Percentiles rank a stretch among this genome's conserved stretches.
Evolutionary conservation across 2,797 vertebrate genomes (phyloP).

Genomic region (Buceros bicornis): DNA sequence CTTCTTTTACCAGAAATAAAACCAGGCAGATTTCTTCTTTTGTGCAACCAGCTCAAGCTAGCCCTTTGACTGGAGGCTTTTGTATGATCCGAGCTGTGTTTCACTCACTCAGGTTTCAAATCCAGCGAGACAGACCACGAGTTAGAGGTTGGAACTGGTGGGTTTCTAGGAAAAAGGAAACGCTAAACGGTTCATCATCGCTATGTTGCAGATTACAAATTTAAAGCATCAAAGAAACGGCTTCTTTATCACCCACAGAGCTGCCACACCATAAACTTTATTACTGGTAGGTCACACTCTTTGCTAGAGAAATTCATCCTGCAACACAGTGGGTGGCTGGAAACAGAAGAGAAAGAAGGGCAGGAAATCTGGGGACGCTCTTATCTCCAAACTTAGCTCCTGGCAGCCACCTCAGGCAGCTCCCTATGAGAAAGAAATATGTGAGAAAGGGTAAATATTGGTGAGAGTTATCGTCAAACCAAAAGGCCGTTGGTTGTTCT

Average conservation of each 20-base stretch:
- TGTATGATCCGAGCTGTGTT: background rate
- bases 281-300: background rate
- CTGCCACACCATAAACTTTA: background rate
- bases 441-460: background rate
- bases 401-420: background rate
- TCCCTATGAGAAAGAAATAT: background rate
- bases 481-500: background rate
- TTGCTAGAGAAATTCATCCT: background rate
- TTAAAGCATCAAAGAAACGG: background rate
- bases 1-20: slow-evolving; percentile 49
- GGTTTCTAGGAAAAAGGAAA: background rate
- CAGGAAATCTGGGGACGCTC: background rate
- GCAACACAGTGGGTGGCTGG: background rate
- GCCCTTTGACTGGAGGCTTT: background rate
- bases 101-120: background rate
- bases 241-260: background rate
- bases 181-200: background rate
- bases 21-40: background rate
- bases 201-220: background rate
- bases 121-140: background rate
- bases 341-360: background rate
- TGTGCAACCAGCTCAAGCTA: background rate
- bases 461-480: background rate
- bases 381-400: background rate
- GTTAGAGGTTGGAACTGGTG: background rate